These are phyloP conservation scores for Trematomus loennbergii DNA, from an alignment of 2,113 vertebrate genomes.

Conservation along the genomic window DNA sequence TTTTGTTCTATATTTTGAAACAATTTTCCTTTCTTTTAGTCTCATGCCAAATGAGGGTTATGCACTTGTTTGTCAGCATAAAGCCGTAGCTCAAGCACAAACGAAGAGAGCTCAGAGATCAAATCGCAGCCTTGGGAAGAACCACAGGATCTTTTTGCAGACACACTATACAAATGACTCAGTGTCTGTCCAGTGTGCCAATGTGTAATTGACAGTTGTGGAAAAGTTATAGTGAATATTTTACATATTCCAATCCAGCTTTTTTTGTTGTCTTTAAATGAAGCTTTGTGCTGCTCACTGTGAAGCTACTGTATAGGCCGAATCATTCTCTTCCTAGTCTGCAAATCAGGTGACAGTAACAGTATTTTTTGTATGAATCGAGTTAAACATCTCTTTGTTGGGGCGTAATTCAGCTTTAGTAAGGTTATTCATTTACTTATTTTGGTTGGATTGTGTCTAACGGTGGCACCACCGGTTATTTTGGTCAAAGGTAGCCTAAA, in stretches of 20 bases:
- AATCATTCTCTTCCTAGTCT: conserved; percentile 39
- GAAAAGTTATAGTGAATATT: conserved; percentile 78
- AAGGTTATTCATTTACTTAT: conserved; percentile 68
- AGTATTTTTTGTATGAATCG: conserved; percentile 9
- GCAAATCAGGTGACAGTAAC: conserved; percentile 2
- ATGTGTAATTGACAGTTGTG: conserved; percentile 77
- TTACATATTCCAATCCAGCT: conserved; percentile 65
- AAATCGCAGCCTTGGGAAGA: conserved; percentile 80
- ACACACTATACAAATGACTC: conserved; percentile 78
- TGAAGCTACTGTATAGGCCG: not conserved
- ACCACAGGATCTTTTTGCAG: conserved; percentile 81
- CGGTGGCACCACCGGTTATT: conserved; percentile 65
- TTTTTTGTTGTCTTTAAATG: conserved; percentile 44
- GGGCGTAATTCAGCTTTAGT: conserved; percentile 54
- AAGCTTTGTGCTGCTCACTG: conserved; percentile 11
- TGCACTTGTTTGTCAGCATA: conserved; percentile 65
- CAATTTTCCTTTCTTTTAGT: not conserved
- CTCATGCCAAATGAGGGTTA: conserved; percentile 31
- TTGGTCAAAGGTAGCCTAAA: conserved; percentile 68
- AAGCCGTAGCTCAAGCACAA: conserved; percentile 54
- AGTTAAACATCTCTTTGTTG: conserved; percentile 48
- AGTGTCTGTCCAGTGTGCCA: conserved; percentile 68
- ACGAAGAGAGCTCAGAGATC: conserved; percentile 63
- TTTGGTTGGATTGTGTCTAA: conserved; percentile 68
- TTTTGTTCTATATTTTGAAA: conserved; percentile 45